A percentile compares a stretch with the other conserved stretches of the same genome.
phyloP scores from a whole-genome alignment of 2,113 vertebrate genomes.

The Condylura cristata region DNA sequence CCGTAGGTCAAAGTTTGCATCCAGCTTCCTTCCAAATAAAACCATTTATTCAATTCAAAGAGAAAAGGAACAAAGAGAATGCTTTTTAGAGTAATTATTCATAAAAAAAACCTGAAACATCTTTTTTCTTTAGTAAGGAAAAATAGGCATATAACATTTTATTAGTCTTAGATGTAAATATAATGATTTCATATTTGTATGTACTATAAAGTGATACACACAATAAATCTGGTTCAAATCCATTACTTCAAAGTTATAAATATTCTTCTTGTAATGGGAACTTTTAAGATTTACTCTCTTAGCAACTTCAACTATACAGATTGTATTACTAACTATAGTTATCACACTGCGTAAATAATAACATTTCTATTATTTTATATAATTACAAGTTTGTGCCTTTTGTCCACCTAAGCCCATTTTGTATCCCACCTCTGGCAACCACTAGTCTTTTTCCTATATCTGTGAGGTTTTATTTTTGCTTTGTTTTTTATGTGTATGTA shows the following conservation, averaged over 20 bases:
- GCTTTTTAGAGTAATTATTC: neutral
- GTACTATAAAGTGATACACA: too few relatives aligned
- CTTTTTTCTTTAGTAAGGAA: neutral
- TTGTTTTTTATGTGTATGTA: too few relatives aligned
- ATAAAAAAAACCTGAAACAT: neutral
- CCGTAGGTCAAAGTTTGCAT: neutral
- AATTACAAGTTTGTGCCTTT: too few relatives aligned
- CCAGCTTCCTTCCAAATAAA: conserved; percentile 5
- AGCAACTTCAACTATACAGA: neutral
- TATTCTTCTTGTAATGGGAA: neutral
- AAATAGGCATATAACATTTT: neutral
- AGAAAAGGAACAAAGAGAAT: neutral
- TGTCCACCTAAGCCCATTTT: too few relatives aligned
- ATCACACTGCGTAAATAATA: too few relatives aligned
- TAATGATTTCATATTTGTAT: too few relatives aligned
- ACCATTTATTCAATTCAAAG: conserved; percentile 35
- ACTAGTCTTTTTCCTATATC: too few relatives aligned
- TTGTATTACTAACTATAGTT: neutral
- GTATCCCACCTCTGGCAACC: too few relatives aligned
- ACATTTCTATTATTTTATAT: too few relatives aligned
- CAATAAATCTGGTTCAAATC: neutral
- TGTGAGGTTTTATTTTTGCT: too few relatives aligned
- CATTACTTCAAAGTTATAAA: neutral
- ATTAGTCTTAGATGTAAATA: neutral
- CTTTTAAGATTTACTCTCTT: neutral